Percentiles rank a stretch among this genome's conserved stretches.
phyloP scores from a whole-genome alignment of 2,888 invertebrate species.

The Julus scanicus region DNA sequence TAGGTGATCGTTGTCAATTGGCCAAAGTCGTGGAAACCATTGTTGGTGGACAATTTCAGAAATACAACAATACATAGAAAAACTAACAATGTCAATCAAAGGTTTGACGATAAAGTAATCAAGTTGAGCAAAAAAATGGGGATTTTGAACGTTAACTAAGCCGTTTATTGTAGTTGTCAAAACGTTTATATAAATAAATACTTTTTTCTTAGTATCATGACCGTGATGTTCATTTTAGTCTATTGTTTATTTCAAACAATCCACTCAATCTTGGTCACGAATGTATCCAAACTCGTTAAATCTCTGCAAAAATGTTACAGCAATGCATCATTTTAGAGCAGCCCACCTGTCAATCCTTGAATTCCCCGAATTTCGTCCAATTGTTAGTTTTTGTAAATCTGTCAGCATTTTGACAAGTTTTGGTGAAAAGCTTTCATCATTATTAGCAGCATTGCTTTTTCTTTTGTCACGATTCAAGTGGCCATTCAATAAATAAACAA shows the following conservation, averaged over 20 bases:
- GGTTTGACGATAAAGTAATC: background rate
- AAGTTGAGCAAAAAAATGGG: background rate
- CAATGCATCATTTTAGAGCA: background rate
- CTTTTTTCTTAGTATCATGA: background rate
- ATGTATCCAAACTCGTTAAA: background rate
- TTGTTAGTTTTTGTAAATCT: background rate
- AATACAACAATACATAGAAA: too few relatives aligned
- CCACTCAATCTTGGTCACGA: background rate
- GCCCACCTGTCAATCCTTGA: background rate
- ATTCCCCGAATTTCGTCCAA: background rate
- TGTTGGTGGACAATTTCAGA: too few relatives aligned
- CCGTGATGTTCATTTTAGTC: background rate
- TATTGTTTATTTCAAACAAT: constrained; percentile 2
- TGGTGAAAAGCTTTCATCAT: constrained; percentile 13
- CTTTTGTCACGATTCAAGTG: background rate
- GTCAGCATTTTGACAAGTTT: constrained; percentile 24
- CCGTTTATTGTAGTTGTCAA: background rate
- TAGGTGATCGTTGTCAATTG: too few relatives aligned
- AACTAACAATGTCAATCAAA: background rate
- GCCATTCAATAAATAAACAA: constrained; percentile 43
- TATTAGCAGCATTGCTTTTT: constrained; percentile 6
- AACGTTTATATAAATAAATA: background rate
- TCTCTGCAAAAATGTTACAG: background rate
- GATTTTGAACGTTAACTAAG: background rate
- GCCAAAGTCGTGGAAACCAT: too few relatives aligned